Evolutionary conservation across 2,113 vertebrate species (phyloP), one percentile per base, ranked within the genome.

Genomic region (Cephalophus harveyi): DNA sequence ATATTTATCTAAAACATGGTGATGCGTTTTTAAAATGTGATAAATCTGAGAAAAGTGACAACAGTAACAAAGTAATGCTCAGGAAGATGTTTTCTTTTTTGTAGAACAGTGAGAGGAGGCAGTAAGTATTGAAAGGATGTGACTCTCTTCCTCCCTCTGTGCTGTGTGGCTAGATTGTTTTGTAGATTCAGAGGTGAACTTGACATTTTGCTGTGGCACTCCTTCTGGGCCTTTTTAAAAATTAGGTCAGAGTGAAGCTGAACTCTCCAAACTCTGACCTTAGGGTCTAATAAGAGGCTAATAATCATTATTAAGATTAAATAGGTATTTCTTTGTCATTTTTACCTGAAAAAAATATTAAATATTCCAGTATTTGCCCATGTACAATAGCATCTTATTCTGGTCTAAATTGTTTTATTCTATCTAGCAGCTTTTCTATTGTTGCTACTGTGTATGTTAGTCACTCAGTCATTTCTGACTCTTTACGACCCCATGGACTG

Each of bases 91-190:
- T 89, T 97, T 94, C 43, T 40, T 96, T 96, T 95, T 97, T 78
- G 59, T 40, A 82, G 23, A 87, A 88, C 25, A 64, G 25, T 54
- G 78, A 52, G 54, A 74, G 40, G n/a, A 83, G 57, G 89, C 25
- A 79, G 48, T 30, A 60, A 89, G 92, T 71, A 52, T 28, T 67
- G 90, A 94, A 71, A 97, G 96, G 94, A 82, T 95, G 28, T 97
- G 96, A 93, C 96, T 78, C 60, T 85, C 89, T 91, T 95, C 91
- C 94, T 96, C 88, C 17, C 67, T 92, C 95, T 90, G 84, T 88
- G 50, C 87, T 46, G 23, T 67, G 81, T n/a, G 59, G 48, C 60
- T 92, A 91, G 92, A 48, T 87, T 96, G 79, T 97, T 97, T 87
- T 94, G 79, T 28, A 92, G 74, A 52, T 43, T 90, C 57, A 81